Conservation (phyloP, 1,140 invertebrate genomes). For the Stenopsyche tienmushanensis region DNA sequence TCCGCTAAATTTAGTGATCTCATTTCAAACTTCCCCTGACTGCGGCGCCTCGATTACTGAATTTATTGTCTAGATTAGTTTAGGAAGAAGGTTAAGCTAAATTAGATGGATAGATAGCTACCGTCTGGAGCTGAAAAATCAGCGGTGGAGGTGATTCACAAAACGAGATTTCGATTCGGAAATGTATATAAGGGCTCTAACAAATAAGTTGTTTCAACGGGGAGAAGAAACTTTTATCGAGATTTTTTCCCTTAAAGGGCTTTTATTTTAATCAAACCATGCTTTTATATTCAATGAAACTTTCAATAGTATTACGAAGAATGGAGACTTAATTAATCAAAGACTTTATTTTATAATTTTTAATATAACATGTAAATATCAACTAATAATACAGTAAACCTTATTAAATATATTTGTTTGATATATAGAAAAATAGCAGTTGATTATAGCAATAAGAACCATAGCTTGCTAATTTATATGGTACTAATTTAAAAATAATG, state of each 20-base stretch:
- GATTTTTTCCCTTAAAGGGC: neutral
- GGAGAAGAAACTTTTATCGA: constrained; percentile 15
- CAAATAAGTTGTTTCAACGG: constrained; percentile 12
- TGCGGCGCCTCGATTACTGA: constrained; percentile 37
- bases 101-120: constrained; percentile 31
- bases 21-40: constrained; percentile 38
- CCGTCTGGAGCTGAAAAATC: constrained; percentile 24
- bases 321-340: no score
- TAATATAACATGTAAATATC: no score
- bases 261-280: neutral
- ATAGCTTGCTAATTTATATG: no score
- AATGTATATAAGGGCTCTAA: constrained; percentile 15
- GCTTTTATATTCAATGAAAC: no score
- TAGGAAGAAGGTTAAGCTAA: constrained; percentile 32
- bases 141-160: constrained; percentile 15
- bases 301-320: no score
- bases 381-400: no score
- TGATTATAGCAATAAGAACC: no score
- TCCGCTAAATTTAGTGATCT: constrained; percentile 40
- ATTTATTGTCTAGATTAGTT: constrained; percentile 41
- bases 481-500: no score
- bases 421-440: no score
- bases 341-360: no score
- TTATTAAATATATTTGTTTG: no score
- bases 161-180: constrained; percentile 31